Conservation (phyloP, 2,888 invertebrate genomes). For the Alloscopus bannaensis region DNA sequence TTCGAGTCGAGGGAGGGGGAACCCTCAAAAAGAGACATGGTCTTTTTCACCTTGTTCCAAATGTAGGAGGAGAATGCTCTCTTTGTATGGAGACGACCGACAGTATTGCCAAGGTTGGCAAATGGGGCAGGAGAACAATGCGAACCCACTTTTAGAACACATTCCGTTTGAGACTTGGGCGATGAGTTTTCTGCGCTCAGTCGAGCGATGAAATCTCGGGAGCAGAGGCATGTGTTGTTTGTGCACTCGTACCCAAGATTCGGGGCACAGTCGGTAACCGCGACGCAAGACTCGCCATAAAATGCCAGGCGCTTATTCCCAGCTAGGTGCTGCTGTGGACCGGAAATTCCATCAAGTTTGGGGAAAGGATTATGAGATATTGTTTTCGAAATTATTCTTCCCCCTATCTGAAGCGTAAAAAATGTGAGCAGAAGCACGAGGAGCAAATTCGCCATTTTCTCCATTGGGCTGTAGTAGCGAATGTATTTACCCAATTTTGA, state of each 20-base stretch:
- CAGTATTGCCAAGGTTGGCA: background rate
- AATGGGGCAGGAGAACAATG: background rate
- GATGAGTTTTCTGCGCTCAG: constrained; percentile 24
- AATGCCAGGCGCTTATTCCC: constrained; percentile 6
- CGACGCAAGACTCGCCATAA: constrained; percentile 42
- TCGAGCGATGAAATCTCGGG: constrained; percentile 30
- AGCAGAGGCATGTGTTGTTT: constrained; percentile 35
- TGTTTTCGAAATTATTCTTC: background rate
- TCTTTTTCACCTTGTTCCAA: constrained; percentile 42
- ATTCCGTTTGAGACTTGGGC: background rate
- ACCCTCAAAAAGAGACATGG: constrained; percentile 25
- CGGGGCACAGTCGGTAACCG: constrained; percentile 12
- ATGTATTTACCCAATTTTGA: no score
- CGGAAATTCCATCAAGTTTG: no score
- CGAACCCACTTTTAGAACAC: constrained; percentile 37
- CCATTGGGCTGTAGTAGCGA: no score
- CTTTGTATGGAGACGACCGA: background rate
- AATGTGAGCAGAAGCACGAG: no score
- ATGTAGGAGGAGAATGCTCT: constrained; percentile 13
- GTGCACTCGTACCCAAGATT: constrained; percentile 23
- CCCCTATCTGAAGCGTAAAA: background rate
- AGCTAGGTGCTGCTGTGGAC: no score
- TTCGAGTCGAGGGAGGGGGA: constrained; percentile 5
- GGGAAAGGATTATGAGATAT: no score
- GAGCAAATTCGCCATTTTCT: no score